Percentiles rank a stretch among this genome's conserved stretches.
These are phyloP conservation scores for Philaethria dido DNA, from an alignment of 2,888 invertebrate species.

Conservation along the genomic window DNA sequence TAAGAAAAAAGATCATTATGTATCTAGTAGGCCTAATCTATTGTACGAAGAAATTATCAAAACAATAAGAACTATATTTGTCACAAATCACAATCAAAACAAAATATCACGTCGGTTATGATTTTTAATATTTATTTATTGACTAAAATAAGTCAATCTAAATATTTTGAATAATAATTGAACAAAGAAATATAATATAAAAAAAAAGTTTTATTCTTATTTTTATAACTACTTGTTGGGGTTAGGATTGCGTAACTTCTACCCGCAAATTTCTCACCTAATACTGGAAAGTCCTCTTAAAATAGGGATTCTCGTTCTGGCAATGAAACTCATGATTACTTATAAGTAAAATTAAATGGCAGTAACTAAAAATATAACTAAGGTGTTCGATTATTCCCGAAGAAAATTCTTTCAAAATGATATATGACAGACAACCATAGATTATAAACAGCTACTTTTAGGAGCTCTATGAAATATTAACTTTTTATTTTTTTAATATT, in stretches of 20 bases:
- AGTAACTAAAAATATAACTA: conserved; percentile 34
- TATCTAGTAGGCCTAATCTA: not conserved
- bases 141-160: not conserved
- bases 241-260: conserved; percentile 67
- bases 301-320: conserved; percentile 58
- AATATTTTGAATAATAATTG: not conserved
- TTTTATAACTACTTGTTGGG: conserved; percentile 30
- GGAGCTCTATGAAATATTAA: not conserved
- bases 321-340: conserved; percentile 66
- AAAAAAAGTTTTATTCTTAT: conserved; percentile 4
- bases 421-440: conserved; percentile 23
- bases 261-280: conserved; percentile 64
- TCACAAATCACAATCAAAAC: not conserved
- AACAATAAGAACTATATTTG: not conserved
- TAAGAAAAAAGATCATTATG: not conserved
- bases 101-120: not conserved
- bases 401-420: conserved; percentile 37
- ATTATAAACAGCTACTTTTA: not conserved
- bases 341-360: conserved; percentile 37
- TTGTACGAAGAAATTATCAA: not conserved
- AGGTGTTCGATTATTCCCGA: conserved; percentile 29
- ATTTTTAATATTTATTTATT: not conserved
- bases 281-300: conserved; percentile 62
- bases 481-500: not conserved
- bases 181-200: not conserved